Evolutionary conservation across 1,140 invertebrate genomes (phyloP).

Genomic region (Nixonia krombeini): DNA sequence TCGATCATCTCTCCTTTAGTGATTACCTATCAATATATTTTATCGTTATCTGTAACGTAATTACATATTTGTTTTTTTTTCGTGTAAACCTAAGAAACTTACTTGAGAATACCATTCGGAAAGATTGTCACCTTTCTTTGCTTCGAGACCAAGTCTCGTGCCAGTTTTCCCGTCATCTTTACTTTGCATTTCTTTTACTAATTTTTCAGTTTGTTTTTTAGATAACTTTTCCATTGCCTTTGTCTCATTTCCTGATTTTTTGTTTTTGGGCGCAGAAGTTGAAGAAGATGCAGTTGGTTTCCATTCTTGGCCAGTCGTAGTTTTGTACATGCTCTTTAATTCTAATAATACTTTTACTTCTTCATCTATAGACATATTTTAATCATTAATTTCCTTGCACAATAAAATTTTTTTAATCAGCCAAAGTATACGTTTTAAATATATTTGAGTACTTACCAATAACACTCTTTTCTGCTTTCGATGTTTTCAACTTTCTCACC

Average conservation of each 20-base stretch:
- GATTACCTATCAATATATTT: constrained; percentile 77
- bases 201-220: constrained; percentile 26
- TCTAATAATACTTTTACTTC: constrained; percentile 73
- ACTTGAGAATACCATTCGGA: constrained; percentile 98
- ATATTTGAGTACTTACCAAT: constrained; percentile 10
- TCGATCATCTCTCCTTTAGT: constrained; percentile 99
- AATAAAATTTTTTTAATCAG: not conserved
- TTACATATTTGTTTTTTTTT: constrained; percentile 7
- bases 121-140: constrained; percentile 92
- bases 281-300: constrained; percentile 34
- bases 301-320: constrained; percentile 75
- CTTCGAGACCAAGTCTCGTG: constrained; percentile 93
- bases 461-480: constrained; percentile 60
- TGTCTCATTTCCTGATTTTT: too few relatives aligned
- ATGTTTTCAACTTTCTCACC: constrained; percentile 67
- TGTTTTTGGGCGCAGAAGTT: constrained; percentile 71
- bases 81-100: constrained; percentile 19
- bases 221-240: constrained; percentile 58
- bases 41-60: not conserved
- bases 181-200: constrained; percentile 60
- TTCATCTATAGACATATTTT: constrained; percentile 10
- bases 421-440: too few relatives aligned
- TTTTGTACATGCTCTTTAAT: constrained; percentile 87
- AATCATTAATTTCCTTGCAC: not conserved
- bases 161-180: constrained; percentile 81